phyloP scores from a whole-genome alignment of 2,888 invertebrate species.

The Heliconius charithonia region DNA sequence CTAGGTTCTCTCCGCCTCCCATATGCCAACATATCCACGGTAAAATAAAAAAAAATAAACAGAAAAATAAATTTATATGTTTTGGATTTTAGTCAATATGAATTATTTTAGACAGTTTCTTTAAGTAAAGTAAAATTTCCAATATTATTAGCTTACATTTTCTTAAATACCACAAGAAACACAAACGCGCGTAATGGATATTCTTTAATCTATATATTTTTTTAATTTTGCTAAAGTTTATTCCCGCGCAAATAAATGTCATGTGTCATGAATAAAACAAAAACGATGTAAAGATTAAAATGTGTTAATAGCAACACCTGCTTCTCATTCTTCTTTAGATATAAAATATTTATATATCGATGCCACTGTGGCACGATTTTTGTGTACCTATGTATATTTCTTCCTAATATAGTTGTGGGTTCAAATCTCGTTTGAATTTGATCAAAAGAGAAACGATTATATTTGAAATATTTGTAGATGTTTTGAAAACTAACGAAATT shows the following conservation, averaged over 20 bases:
- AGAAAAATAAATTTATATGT: no score
- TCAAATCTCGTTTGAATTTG: neutral
- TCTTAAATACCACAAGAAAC: neutral
- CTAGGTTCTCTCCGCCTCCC: no score
- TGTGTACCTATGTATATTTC: neutral
- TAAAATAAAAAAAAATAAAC: no score
- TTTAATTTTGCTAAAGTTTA: neutral
- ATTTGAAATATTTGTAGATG: neutral
- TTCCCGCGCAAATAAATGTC: constrained; percentile 33
- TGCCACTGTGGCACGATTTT: neutral
- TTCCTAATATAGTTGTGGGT: neutral
- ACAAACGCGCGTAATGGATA: neutral
- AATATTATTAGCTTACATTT: neutral
- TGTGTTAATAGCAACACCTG: constrained; percentile 21
- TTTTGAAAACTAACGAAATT: no score
- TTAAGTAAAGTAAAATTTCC: no score
- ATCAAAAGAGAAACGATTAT: neutral
- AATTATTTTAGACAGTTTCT: neutral
- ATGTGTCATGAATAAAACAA: constrained; percentile 36
- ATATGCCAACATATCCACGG: no score
- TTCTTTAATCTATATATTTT: neutral
- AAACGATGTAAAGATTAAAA: constrained; percentile 11
- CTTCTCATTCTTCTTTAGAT: constrained; percentile 11
- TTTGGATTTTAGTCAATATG: no score
- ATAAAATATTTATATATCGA: neutral